Percentiles rank a stretch among this genome's conserved stretches.
Evolutionary conservation across 2,888 invertebrate genomes (phyloP).

Genomic region (Entomobrya proxima): DNA sequence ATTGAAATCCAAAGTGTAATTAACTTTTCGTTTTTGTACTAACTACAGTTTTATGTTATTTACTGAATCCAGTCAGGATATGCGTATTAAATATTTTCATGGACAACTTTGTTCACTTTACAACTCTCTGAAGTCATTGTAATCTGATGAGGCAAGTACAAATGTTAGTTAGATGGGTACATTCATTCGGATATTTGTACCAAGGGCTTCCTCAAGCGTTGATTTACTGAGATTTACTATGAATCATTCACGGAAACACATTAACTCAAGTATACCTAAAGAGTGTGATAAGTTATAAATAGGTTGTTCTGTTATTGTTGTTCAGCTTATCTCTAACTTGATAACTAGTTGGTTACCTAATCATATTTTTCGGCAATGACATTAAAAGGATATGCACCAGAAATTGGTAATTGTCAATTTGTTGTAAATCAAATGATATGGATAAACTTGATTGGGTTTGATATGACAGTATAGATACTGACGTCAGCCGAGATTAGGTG

Average conservation of each 20-base stretch:
- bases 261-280: not conserved
- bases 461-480: not conserved
- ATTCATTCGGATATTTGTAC: too few relatives aligned
- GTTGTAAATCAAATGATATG: not conserved
- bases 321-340: not conserved
- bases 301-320: too few relatives aligned
- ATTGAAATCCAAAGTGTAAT: not conserved
- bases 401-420: slow-evolving; percentile 11
- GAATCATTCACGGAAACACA: not conserved
- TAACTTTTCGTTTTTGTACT: not conserved
- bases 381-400: not conserved
- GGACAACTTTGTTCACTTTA: not conserved
- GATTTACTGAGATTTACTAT: too few relatives aligned
- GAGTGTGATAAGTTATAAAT: too few relatives aligned
- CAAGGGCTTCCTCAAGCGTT: too few relatives aligned
- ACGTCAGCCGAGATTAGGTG: not conserved
- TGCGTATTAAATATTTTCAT: too few relatives aligned
- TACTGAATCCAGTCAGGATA: too few relatives aligned
- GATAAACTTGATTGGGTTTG: not conserved
- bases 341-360: not conserved
- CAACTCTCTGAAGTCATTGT: too few relatives aligned
- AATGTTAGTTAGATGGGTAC: too few relatives aligned
- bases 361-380: not conserved
- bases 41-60: not conserved
- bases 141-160: too few relatives aligned